phyloP scores from a whole-genome alignment of 2,113 vertebrate species.

The Rhea americana region DNA sequence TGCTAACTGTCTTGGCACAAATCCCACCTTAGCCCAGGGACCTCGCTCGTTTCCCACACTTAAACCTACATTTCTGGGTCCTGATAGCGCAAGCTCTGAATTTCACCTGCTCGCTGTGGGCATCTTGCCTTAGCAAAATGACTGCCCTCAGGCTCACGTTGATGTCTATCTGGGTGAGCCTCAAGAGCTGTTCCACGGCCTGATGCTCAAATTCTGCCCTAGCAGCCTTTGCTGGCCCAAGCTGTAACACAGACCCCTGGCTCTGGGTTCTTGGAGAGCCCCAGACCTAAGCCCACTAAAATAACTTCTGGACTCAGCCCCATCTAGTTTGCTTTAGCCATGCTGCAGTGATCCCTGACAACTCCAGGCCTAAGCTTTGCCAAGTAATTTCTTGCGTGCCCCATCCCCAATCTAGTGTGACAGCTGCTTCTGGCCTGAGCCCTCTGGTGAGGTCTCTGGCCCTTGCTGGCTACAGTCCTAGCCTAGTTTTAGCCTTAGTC shows the following conservation, averaged over 20 bases:
- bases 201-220: not conserved
- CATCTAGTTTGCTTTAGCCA: not conserved
- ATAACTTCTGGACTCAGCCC: not conserved
- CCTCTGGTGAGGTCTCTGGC: not conserved
- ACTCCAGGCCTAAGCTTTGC: not conserved
- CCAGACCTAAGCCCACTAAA: not conserved
- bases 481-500: not conserved
- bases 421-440: not conserved
- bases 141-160: not conserved
- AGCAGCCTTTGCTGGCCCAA: not conserved
- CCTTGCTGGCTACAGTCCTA: not conserved
- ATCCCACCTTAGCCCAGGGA: no score
- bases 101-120: not conserved
- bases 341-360: not conserved
- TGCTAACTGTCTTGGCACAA: not conserved
- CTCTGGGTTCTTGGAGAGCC: not conserved
- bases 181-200: not conserved
- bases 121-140: not conserved
- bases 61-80: not conserved
- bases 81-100: not conserved
- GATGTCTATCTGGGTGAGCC: not conserved
- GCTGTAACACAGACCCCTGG: not conserved
- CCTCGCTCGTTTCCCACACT: not conserved
- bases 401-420: no score
- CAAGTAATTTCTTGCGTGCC: not conserved